phyloP scores from a whole-genome alignment of 2,113 vertebrate species.

The Actenoides hombroni region DNA sequence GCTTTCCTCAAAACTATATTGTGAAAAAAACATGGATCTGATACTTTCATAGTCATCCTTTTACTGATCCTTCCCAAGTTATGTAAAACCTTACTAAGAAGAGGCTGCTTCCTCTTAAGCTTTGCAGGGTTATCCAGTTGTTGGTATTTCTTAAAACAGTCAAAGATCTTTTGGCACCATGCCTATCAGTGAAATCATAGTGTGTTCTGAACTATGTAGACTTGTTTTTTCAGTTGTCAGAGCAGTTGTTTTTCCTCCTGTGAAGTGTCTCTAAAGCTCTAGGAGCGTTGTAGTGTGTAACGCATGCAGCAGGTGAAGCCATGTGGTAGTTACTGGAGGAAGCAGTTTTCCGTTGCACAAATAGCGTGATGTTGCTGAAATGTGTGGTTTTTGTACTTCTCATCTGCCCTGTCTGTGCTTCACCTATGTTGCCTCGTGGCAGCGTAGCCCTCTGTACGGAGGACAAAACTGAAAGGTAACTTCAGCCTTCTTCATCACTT shows the following conservation, averaged over 20 bases:
- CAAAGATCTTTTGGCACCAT: not conserved
- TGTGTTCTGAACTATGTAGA: not conserved
- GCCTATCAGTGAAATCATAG: not conserved
- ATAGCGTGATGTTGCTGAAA: not conserved
- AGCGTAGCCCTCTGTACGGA: not conserved
- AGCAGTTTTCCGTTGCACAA: not conserved
- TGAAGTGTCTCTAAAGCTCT: not conserved
- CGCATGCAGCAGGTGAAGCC: not conserved
- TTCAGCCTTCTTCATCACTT: not conserved
- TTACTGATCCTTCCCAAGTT: not conserved
- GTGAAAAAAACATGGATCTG: not conserved
- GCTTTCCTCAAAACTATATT: not conserved
- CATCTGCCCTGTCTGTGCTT: fast-evolving
- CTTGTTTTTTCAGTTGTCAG: not conserved
- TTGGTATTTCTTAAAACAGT: not conserved
- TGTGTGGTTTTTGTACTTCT: not conserved
- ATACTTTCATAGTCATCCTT: not conserved
- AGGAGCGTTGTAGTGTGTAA: not conserved
- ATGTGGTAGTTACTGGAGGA: not conserved
- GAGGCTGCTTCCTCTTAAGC: not conserved
- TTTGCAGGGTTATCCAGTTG: not conserved
- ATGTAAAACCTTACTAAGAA: not conserved
- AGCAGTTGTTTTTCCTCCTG: not conserved
- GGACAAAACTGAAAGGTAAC: not conserved
- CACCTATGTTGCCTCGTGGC: fast-evolving